A percentile compares a stretch with the other conserved stretches of the same genome.
These are phyloP conservation scores for Sturnira hondurensis DNA, from an alignment of 2,113 vertebrate genomes.

Conservation along the genomic window DNA sequence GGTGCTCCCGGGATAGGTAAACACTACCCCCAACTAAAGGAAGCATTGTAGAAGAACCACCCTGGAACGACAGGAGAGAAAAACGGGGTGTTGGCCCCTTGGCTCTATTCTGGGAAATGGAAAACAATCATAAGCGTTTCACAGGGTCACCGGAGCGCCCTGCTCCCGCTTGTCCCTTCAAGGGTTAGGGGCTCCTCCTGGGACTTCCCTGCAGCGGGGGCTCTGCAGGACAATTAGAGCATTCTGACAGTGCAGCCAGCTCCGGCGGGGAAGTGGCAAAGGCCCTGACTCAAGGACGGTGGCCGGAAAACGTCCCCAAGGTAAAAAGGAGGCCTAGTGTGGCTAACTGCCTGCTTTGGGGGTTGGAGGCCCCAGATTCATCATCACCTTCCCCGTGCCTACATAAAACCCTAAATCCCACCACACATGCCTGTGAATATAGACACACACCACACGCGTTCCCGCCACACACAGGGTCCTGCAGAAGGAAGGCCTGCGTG, in stretches of 20 bases:
- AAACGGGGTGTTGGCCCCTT: too few relatives aligned
- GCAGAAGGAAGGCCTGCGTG: too few relatives aligned
- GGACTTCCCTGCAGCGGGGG: not conserved
- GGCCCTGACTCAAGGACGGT: not conserved
- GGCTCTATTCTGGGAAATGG: not conserved
- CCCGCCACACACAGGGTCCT: too few relatives aligned
- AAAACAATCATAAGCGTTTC: not conserved
- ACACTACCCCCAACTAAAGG: not conserved
- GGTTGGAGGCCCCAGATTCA: not conserved
- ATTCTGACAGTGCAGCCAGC: not conserved
- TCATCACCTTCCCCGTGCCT: not conserved
- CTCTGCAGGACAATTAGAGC: not conserved
- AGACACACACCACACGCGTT: too few relatives aligned
- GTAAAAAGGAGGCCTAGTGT: not conserved
- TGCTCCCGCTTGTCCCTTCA: not conserved
- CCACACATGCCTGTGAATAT: too few relatives aligned
- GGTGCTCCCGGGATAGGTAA: not conserved
- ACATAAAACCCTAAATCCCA: not conserved
- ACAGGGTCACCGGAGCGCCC: not conserved
- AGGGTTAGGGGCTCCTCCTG: not conserved
- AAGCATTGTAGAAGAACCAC: not conserved
- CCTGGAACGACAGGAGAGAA: not conserved
- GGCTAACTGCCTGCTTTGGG: not conserved
- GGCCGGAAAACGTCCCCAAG: not conserved
- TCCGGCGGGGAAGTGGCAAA: not conserved